Conservation (phyloP, 1,140 invertebrate genomes). For the Nebria ingens region DNA sequence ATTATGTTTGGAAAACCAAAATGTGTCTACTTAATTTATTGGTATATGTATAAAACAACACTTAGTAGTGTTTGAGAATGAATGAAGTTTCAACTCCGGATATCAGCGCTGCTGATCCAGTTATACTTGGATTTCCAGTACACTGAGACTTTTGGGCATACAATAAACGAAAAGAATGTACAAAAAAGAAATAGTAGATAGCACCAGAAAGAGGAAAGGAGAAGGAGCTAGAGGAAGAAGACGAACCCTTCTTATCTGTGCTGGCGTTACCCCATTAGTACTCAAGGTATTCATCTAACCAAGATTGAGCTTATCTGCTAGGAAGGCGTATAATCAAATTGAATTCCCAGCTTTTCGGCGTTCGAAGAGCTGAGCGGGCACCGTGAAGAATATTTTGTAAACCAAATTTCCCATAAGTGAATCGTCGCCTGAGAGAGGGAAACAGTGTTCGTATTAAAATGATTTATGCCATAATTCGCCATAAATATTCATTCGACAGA, state of each 20-base stretch:
- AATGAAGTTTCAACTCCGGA: conserved; percentile 7
- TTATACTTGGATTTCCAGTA: too few species aligned
- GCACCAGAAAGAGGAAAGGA: not conserved
- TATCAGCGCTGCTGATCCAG: not conserved
- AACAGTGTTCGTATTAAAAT: not conserved
- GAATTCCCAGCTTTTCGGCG: conserved; percentile 16
- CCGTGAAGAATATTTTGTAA: not conserved
- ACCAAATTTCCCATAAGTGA: conserved; percentile 3
- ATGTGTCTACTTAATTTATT: too few species aligned
- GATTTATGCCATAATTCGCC: not conserved
- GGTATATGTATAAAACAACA: not conserved
- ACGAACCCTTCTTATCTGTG: conserved; percentile 6
- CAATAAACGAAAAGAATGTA: too few species aligned
- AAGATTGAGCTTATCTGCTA: conserved; percentile 24
- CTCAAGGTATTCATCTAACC: conserved; percentile 20
- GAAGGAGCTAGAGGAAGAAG: not conserved
- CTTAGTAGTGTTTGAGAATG: not conserved
- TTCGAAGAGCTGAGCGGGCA: not conserved
- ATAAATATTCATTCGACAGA: not conserved
- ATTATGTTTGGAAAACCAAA: too few species aligned
- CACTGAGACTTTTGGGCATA: too few species aligned
- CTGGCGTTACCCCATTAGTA: conserved; percentile 12
- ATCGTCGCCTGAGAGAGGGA: not conserved
- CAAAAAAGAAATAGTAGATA: too few species aligned
- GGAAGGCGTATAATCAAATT: conserved; percentile 26